A percentile compares a stretch with the other conserved stretches of the same genome.
phyloP scores from a whole-genome alignment of 2,113 vertebrate genomes.

The Seriola dumerili region DNA sequence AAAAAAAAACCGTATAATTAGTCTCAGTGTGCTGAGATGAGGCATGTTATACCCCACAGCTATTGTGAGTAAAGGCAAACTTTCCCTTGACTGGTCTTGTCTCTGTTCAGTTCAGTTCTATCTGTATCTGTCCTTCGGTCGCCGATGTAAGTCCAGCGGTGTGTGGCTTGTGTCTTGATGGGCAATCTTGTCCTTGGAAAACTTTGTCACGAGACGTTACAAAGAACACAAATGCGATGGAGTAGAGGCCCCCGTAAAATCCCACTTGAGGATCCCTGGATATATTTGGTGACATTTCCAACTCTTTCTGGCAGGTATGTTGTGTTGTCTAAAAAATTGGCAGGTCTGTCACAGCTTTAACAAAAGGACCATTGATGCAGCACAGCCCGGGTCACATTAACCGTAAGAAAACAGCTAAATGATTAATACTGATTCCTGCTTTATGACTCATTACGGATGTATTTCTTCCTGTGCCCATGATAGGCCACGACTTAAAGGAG shows the following conservation, averaged over 20 bases:
- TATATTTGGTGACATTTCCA: constrained; percentile 7
- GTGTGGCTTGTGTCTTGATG: not conserved
- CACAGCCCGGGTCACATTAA: constrained; percentile 19
- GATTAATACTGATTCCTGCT: constrained; percentile 36
- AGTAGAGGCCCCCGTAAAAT: not conserved
- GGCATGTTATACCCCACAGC: not conserved
- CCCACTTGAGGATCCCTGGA: not conserved
- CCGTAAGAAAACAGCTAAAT: constrained; percentile 29
- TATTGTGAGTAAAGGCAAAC: constrained; percentile 26
- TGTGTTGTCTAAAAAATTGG: constrained; percentile 42
- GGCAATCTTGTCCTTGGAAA: not conserved
- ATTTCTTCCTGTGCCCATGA: not conserved
- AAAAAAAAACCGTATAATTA: not conserved
- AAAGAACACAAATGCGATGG: not conserved
- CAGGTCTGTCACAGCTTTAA: constrained; percentile 39
- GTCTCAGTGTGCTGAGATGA: constrained; percentile 5
- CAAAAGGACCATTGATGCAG: constrained; percentile 66
- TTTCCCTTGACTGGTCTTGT: not conserved
- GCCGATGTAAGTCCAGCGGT: not conserved
- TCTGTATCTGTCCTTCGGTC: not conserved
- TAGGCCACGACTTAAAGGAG: not conserved
- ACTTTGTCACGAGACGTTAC: not conserved
- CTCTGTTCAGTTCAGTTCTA: not conserved
- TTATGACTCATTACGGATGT: constrained; percentile 1
- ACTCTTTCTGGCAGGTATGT: constrained; percentile 33